Conservation (phyloP, 2,888 invertebrate species). For the Ischnus inquisitorius region DNA sequence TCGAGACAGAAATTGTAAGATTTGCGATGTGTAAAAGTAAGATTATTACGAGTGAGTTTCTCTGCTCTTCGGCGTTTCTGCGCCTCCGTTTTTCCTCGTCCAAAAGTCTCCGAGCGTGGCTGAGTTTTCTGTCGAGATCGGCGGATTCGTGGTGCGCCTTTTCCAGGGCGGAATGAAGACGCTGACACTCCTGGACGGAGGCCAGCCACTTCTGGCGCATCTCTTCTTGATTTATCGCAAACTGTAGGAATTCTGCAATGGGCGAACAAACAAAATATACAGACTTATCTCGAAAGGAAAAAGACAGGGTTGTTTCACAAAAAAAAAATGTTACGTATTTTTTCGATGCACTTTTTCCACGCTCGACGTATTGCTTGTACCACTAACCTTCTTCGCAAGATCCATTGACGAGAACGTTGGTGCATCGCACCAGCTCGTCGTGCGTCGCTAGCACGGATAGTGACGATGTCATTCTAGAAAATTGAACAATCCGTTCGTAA, state of each 20-base stretch:
- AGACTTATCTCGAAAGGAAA: neutral
- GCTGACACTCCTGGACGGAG: slow-evolving; percentile 90
- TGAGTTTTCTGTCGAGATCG: slow-evolving; percentile 92
- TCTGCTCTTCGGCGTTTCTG: slow-evolving; percentile 90
- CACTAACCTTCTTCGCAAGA: slow-evolving; percentile 90
- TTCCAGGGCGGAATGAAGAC: slow-evolving; percentile 90
- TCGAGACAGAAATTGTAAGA: neutral
- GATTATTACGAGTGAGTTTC: slow-evolving; percentile 89
- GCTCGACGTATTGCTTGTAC: neutral
- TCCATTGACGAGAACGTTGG: slow-evolving; percentile 89
- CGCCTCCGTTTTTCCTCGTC: slow-evolving; percentile 92
- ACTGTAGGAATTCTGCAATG: slow-evolving; percentile 90
- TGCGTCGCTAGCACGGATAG: slow-evolving; percentile 90
- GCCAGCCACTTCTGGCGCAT: slow-evolving; percentile 90
- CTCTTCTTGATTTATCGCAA: slow-evolving; percentile 91
- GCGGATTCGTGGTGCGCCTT: slow-evolving; percentile 90
- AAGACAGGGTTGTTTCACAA: neutral
- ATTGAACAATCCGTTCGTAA: neutral
- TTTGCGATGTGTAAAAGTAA: neutral
- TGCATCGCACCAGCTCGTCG: slow-evolving; percentile 91
- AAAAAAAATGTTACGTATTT: neutral
- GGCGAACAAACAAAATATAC: neutral
- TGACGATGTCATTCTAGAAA: slow-evolving; percentile 78
- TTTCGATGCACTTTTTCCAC: neutral
- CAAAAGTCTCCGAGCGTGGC: slow-evolving; percentile 92